Evolutionary conservation across 2,113 vertebrate species (phyloP), one percentile per base, ranked within the genome.

Genomic region (Lepus europaeus): DNA sequence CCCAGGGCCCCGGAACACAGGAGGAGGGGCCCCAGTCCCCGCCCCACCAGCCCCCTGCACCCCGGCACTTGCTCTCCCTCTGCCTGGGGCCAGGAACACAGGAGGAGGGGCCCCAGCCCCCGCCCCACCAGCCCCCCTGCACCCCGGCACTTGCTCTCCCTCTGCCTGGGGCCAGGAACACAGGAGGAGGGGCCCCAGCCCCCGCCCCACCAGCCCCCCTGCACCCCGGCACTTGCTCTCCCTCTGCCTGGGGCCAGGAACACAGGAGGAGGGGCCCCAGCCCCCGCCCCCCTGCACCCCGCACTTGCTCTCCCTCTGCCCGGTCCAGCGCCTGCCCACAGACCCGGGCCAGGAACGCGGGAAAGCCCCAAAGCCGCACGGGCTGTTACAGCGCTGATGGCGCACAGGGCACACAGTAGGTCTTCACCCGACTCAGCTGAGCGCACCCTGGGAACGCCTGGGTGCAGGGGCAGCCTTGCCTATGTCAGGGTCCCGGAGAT

Each of bases 321-420:
- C n/a, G 74, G 56, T 66, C 64, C 3, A 4, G 74, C 0, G 74
- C 88, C 88, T 77, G 68, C 70, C 80, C 31, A 22, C 63, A 74
- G 70, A 73, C 9, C 19, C 93, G n/a, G 49, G 76, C 45, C 83
- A 95, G 70, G 87, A 93, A 93, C 64, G 79, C 11, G 45, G 45
- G 45, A 45, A 45, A 74, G 64, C 53, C 31, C 81, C 90, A 63
- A 87, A 92, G 87, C 66, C 81, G 14, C 1, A 3, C 6, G 1
- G 3, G 49, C 11, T 4, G n/a, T 61, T 19, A 31, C 68, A 74
- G 39, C 10, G 66, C 70, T 2, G 49, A 31, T 0, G 0, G 33
- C 29, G 39, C 64, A 61, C 56, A 59, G 19, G 13, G 80, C 51
- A 51, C 16, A 39, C 22, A 45, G 64, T 6, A 29, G 8, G 77